A percentile compares a stretch with the other conserved stretches of the same genome.
Conservation (phyloP, 2,797 vertebrate species). For the Harpagifer antarcticus region DNA sequence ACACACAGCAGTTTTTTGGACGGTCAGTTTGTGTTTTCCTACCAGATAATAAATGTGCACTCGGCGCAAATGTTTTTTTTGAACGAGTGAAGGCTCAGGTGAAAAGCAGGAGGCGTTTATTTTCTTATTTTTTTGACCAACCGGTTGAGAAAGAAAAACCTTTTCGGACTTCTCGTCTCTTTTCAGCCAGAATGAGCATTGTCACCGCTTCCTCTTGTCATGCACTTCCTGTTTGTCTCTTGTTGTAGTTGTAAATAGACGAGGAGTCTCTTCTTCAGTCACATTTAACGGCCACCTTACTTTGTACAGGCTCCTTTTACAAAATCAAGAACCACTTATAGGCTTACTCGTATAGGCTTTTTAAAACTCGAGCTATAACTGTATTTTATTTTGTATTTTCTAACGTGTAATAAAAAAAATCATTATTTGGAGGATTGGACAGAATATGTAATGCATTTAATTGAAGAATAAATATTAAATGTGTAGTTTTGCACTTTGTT, state of each 20-base stretch:
- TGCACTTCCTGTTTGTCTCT: conserved; percentile 29
- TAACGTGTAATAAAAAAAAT: conserved; percentile 84
- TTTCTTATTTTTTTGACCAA: conserved; percentile 57
- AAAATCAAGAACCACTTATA: conserved; percentile 85
- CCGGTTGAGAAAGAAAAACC: too few relatives aligned
- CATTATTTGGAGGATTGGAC: conserved; percentile 86
- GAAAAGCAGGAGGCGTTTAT: conserved; percentile 30
- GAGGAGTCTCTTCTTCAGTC: conserved; percentile 26
- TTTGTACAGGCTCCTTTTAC: conserved; percentile 82
- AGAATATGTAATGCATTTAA: conserved; percentile 92
- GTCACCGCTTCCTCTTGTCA: conserved; percentile 12
- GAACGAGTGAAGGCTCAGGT: conserved; percentile 27
- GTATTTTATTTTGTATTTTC: conserved; percentile 86
- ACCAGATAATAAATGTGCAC: conserved; percentile 16
- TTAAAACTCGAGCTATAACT: conserved; percentile 42
- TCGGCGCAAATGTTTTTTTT: conserved; percentile 28
- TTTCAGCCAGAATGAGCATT: background rate
- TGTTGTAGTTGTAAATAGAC: conserved; percentile 51
- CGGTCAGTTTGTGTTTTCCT: conserved; percentile 4
- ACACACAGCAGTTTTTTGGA: background rate
- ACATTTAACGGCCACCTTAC: conserved; percentile 34
- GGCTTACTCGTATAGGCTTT: conserved; percentile 85
- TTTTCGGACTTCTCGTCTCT: conserved; percentile 15
- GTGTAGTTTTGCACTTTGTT: conserved; percentile 63
- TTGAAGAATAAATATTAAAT: conserved; percentile 88